Evolutionary conservation across 2,888 invertebrate species (phyloP).

Genomic region (Phortica magna): DNA sequence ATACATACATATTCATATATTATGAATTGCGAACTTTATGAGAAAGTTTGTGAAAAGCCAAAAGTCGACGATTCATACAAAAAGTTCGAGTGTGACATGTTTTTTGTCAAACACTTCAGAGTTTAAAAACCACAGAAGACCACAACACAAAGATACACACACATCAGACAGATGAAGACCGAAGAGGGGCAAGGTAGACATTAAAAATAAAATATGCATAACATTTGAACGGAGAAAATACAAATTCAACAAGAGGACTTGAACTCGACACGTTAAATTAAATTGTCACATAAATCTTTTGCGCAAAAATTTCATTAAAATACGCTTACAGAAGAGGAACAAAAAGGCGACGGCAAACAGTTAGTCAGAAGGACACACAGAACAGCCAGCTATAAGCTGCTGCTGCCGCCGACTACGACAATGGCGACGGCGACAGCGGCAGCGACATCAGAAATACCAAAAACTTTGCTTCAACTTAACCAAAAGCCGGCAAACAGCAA

Average conservation of each 20-base stretch:
- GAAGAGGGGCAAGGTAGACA: background rate
- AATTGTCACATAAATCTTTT: constrained; percentile 76
- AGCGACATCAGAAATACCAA: constrained; percentile 39
- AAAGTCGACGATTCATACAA: background rate
- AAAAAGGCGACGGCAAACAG: constrained; percentile 40
- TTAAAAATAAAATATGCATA: constrained; percentile 32
- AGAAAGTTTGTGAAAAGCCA: background rate
- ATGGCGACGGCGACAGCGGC: background rate
- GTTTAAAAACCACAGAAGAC: background rate
- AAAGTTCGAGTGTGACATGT: background rate
- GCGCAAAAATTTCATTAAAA: constrained; percentile 75
- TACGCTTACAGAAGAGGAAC: constrained; percentile 66
- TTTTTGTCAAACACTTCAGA: background rate
- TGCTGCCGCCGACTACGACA: background rate
- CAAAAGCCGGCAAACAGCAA: constrained; percentile 45
- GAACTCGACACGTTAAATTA: constrained; percentile 73
- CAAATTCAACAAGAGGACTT: constrained; percentile 43
- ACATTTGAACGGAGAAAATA: constrained; percentile 18
- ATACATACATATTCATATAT: too few species aligned
- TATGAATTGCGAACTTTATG: too few species aligned
- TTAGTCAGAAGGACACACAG: background rate
- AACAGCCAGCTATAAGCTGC: background rate
- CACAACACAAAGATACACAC: too few species aligned
- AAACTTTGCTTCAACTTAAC: constrained; percentile 55
- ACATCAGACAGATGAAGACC: background rate